Evolutionary conservation across 2,888 invertebrate species (phyloP), one percentile per base, ranked within the genome.

Genomic region (Drepanosiphum platanoidis): DNA sequence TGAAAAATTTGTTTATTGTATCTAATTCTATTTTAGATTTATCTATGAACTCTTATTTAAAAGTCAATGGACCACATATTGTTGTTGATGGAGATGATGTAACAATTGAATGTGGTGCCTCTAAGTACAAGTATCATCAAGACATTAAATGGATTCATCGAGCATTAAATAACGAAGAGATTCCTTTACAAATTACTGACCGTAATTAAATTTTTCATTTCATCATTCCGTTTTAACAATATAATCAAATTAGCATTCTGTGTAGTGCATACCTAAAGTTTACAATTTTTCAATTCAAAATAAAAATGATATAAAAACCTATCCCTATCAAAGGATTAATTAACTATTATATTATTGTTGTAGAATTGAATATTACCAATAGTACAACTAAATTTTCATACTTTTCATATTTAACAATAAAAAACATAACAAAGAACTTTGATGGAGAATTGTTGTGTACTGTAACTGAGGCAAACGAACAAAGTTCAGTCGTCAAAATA

Each of bases 91-190:
- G 92, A 0, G 93, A 94, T 87, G 88, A 91, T 83, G 88, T 93
- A 0, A 89, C 89, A 27, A 87, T 94, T 9, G 91, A 90, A 8
- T 94, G 94, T 88, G 92, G 91, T 3, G 92, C 92, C 0, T 91
- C 93, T 0, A 90, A 91, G 30, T 91, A 91, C 87, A 91, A 91
- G 86, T 92, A 91, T 87, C 90, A 91, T 0, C 88, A 90, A 4
- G 88, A 90, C 18, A 88, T 93, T 3, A 87, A 89, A 27, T 94
- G 94, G 94, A 89, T 88, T 64, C 88, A 88, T 71, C 82, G 42
- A 74, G 13, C 68, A 30, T 22, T 36, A 34, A 75, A 64, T 52
- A 36, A 70, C 30, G 15, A 34, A 39, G 30, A 66, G 18, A 52
- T n/a, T 8, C 68, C 36, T 70, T 36, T 86, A 4, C 72, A 81